Percentiles rank a stretch among this genome's conserved stretches.
Conservation (phyloP, 2,113 vertebrate species). For the Scatophagus argus region DNA sequence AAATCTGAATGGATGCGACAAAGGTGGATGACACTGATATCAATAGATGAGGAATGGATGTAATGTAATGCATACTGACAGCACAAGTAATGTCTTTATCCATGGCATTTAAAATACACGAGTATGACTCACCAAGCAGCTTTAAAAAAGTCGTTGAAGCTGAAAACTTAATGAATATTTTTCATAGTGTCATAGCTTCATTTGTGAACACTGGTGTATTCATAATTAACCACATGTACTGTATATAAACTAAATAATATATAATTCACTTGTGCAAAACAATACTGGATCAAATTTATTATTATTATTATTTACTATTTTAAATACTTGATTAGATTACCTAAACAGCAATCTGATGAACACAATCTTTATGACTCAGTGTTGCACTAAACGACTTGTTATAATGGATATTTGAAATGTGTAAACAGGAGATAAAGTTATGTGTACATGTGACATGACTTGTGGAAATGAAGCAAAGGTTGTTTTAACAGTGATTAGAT, state of each 20-base stretch:
- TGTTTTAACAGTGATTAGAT: conserved; percentile 39
- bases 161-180: background rate
- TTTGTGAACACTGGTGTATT: background rate
- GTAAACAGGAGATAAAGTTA: conserved; percentile 22
- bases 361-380: conserved; percentile 7
- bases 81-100: background rate
- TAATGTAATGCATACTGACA: background rate
- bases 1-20: background rate
- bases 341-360: conserved; percentile 7
- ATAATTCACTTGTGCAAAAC: too few relatives aligned
- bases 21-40: background rate
- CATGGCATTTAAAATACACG: background rate
- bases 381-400: background rate
- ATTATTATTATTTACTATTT: background rate
- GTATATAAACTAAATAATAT: too few relatives aligned
- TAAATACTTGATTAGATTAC: background rate
- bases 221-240: too few relatives aligned
- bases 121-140: background rate
- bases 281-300: background rate
- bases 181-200: background rate
- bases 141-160: background rate
- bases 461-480: conserved; percentile 26
- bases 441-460: conserved; percentile 13
- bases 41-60: background rate
- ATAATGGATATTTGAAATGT: conserved; percentile 1